Evolutionary conservation across 2,888 invertebrate genomes (phyloP).

Genomic region (Plebejus anna): DNA sequence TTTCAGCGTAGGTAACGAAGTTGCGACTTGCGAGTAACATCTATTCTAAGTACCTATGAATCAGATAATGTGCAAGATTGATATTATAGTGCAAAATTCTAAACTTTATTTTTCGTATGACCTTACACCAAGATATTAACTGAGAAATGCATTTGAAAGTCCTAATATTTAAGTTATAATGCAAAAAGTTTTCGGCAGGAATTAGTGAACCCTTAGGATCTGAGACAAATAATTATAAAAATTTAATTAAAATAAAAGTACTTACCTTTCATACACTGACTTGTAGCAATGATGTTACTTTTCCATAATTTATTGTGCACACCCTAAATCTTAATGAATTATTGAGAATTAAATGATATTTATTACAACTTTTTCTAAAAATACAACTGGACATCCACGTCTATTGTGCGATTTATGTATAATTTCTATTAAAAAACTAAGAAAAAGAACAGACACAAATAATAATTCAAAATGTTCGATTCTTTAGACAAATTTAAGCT

Average conservation of each 20-base stretch:
- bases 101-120: background rate
- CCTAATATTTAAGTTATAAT: background rate
- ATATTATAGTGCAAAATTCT: background rate
- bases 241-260: background rate
- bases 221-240: background rate
- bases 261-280: constrained; percentile 9
- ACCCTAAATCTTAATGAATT: background rate
- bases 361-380: background rate
- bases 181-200: background rate
- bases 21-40: too few relatives aligned
- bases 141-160: background rate
- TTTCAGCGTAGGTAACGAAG: too few relatives aligned
- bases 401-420: background rate
- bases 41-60: too few relatives aligned
- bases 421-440: background rate
- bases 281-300: constrained; percentile 8
- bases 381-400: constrained; percentile 20
- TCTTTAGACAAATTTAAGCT: background rate
- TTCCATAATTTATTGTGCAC: background rate
- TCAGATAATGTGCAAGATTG: too few relatives aligned
- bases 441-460: background rate
- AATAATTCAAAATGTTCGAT: background rate
- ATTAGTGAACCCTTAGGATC: background rate
- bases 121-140: background rate
- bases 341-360: background rate